Conservation (phyloP, 1,140 invertebrate genomes). For the Drosophila bifasciata region DNA sequence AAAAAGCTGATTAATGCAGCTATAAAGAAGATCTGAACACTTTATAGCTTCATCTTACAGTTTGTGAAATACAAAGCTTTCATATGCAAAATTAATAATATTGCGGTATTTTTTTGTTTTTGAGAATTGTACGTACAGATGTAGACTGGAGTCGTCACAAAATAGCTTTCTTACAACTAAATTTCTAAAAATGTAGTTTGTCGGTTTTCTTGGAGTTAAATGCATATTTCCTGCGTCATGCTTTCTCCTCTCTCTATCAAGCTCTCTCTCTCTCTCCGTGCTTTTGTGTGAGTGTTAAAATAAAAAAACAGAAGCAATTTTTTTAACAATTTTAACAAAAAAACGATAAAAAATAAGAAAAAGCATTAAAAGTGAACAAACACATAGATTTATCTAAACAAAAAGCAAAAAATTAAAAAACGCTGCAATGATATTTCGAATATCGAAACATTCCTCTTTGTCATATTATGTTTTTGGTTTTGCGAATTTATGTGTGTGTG, state of each 20-base stretch:
- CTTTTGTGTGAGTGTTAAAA: constrained; percentile 39
- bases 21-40: too few relatives aligned
- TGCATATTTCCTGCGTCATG: constrained; percentile 26
- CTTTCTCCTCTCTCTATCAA: constrained; percentile 25
- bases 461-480: constrained; percentile 13
- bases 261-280: constrained; percentile 2
- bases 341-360: not conserved
- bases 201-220: too few relatives aligned
- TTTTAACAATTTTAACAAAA: constrained; percentile 14
- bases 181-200: not conserved
- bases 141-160: too few relatives aligned
- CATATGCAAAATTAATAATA: too few relatives aligned
- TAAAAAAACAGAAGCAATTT: constrained; percentile 14
- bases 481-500: constrained; percentile 18
- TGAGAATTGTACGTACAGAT: too few relatives aligned
- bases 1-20: too few relatives aligned
- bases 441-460: constrained; percentile 8
- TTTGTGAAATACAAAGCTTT: too few relatives aligned
- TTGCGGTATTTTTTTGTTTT: too few relatives aligned
- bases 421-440: constrained; percentile 17
- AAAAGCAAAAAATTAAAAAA: constrained; percentile 13
- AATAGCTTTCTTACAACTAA: too few relatives aligned
- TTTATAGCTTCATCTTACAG: too few relatives aligned
- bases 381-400: constrained; percentile 14
- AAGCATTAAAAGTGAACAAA: not conserved